These are phyloP conservation scores for Temnothorax curvispinosus DNA, from an alignment of 1,140 invertebrate species.

Conservation along the genomic window DNA sequence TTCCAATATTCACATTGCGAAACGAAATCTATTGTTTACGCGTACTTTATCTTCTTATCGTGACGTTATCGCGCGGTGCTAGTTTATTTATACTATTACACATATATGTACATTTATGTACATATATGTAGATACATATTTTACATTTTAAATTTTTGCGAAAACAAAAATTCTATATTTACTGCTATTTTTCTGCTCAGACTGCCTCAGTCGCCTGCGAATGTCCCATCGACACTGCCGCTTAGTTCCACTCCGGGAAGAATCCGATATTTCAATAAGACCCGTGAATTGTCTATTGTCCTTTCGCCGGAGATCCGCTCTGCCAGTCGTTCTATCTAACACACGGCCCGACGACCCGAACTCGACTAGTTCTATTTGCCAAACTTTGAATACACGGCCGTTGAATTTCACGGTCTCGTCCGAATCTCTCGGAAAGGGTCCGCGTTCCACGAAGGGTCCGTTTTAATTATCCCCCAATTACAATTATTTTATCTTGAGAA, in stretches of 20 bases:
- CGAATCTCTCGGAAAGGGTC: background rate
- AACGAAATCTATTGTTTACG: background rate
- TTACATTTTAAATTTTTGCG: background rate
- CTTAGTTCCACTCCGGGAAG: background rate
- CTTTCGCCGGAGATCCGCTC: constrained; percentile 25
- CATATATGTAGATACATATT: background rate
- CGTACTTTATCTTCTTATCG: background rate
- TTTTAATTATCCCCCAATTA: background rate
- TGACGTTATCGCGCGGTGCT: background rate
- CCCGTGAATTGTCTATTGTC: constrained; percentile 6
- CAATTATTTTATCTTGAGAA: background rate
- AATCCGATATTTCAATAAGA: constrained; percentile 17
- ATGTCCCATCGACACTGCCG: background rate
- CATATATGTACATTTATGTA: background rate
- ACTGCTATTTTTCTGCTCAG: background rate
- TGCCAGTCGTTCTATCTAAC: background rate
- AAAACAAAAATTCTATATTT: background rate
- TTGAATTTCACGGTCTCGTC: background rate
- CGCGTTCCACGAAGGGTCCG: background rate
- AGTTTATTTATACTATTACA: background rate
- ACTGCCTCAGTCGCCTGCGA: background rate
- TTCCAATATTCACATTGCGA: background rate
- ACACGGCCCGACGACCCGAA: background rate
- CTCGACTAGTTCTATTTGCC: background rate
- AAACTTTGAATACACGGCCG: background rate